Evolutionary conservation across 2,888 invertebrate species (phyloP).

Genomic region (Tenodera sinensis): DNA sequence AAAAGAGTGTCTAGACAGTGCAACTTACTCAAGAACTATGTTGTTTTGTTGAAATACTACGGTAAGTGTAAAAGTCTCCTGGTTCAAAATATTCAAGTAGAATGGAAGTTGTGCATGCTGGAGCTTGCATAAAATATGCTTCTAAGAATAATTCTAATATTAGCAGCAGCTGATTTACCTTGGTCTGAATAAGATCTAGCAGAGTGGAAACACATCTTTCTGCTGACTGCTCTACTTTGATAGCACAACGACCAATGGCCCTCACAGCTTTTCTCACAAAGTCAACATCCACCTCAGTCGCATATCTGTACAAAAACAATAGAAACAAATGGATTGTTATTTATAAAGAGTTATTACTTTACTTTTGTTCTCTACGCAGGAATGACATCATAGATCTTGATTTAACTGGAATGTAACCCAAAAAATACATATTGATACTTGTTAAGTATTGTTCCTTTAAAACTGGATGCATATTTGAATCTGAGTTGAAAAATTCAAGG

Average conservation of each 20-base stretch:
- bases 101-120: too few relatives aligned
- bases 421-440: not conserved
- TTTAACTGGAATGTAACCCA: not conserved
- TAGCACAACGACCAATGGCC: slow-evolving; percentile 97
- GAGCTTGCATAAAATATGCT: too few relatives aligned
- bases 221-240: slow-evolving; percentile 96
- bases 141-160: too few relatives aligned
- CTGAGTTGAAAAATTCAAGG: too few relatives aligned
- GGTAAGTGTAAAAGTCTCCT: too few relatives aligned
- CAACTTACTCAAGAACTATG: too few relatives aligned
- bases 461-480: too few relatives aligned
- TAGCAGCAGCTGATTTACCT: slow-evolving; percentile 53
- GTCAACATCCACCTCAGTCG: slow-evolving; percentile 99
- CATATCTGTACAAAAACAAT: slow-evolving; percentile 53
- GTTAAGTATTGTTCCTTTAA: too few relatives aligned
- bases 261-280: slow-evolving; percentile 98
- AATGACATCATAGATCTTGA: not conserved
- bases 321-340: not conserved
- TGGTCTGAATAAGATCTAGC: slow-evolving; percentile 96
- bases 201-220: slow-evolving; percentile 97
- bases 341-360: not conserved
- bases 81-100: too few relatives aligned
- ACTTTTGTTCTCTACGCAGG: not conserved
- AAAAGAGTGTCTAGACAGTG: too few relatives aligned
- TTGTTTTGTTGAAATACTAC: too few relatives aligned